A percentile compares a stretch with the other conserved stretches of the same genome.
Evolutionary conservation across 2,113 vertebrate species (phyloP).

Genomic region (Glaucomys volans): DNA sequence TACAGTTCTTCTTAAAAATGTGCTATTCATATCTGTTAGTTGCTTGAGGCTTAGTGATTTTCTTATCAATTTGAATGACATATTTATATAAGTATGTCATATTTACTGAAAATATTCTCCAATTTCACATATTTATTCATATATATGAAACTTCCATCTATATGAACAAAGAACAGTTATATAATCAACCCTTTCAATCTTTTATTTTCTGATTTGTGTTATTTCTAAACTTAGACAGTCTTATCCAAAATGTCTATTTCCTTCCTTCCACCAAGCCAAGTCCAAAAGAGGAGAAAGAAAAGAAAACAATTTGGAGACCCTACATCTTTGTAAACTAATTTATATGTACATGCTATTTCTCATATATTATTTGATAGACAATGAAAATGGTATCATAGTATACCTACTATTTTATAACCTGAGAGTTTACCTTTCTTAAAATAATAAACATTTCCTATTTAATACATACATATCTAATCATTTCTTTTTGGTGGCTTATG

Average conservation of each 20-base stretch:
- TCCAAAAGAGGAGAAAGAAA: background rate
- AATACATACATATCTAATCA: background rate
- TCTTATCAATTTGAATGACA: conserved; percentile 52
- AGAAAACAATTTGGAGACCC: background rate
- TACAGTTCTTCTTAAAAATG: conserved; percentile 38
- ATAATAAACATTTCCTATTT: background rate
- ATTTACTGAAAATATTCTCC: conserved; percentile 56
- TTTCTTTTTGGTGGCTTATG: background rate
- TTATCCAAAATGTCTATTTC: background rate
- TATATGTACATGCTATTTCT: background rate
- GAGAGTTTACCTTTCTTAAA: conserved; percentile 29
- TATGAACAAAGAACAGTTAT: background rate
- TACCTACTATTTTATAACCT: conserved; percentile 4
- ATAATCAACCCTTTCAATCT: background rate
- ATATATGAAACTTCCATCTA: conserved; percentile 14
- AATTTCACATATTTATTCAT: background rate
- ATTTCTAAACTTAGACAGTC: conserved; percentile 45
- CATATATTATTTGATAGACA: background rate
- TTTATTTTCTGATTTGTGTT: background rate
- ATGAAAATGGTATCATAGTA: background rate
- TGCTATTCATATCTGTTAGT: background rate
- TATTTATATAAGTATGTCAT: conserved; percentile 48
- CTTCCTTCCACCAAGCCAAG: background rate
- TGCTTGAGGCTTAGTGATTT: conserved; percentile 31
- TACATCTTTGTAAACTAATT: background rate